Evolutionary conservation across 1,140 invertebrate genomes (phyloP).

Genomic region (Calephelis nemesis): DNA sequence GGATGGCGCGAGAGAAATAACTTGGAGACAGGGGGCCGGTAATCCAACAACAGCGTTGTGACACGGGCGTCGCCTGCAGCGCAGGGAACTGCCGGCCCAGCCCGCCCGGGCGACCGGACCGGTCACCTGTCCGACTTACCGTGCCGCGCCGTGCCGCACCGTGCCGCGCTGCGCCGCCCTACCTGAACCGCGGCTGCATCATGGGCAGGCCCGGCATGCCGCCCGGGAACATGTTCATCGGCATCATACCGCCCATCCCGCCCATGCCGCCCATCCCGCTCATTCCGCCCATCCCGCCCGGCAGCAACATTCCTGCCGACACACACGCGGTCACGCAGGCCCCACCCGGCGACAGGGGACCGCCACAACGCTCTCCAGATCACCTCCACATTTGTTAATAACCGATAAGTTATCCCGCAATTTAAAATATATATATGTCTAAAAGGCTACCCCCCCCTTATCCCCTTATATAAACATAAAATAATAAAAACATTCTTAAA

Average conservation of each 20-base stretch:
- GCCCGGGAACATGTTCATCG: constrained; percentile 67
- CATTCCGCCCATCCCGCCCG: constrained; percentile 39
- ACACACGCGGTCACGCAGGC: constrained; percentile 33
- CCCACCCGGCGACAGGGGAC: constrained; percentile 36
- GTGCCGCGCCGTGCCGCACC: constrained; percentile 31
- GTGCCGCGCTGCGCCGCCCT: constrained; percentile 39
- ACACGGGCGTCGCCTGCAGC: constrained; percentile 60
- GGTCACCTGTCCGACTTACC: constrained; percentile 49
- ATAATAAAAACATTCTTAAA: no score
- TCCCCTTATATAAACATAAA: no score
- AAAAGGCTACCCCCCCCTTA: no score
- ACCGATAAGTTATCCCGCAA: no score
- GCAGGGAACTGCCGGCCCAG: constrained; percentile 71
- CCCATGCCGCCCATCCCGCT: constrained; percentile 22
- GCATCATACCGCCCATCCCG: constrained; percentile 56
- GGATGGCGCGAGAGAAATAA: constrained; percentile 19
- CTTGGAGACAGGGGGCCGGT: constrained; percentile 64
- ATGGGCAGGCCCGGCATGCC: constrained; percentile 54
- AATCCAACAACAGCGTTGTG: constrained; percentile 76
- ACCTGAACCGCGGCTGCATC: constrained; percentile 69
- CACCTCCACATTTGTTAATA: no score
- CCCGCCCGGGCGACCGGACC: constrained; percentile 42
- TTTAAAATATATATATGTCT: no score
- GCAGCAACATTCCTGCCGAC: constrained; percentile 71
- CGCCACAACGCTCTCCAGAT: neutral